These are phyloP conservation scores for Cyprinodon brontotheroides DNA, from an alignment of 2,113 vertebrate genomes.

Conservation along the genomic window DNA sequence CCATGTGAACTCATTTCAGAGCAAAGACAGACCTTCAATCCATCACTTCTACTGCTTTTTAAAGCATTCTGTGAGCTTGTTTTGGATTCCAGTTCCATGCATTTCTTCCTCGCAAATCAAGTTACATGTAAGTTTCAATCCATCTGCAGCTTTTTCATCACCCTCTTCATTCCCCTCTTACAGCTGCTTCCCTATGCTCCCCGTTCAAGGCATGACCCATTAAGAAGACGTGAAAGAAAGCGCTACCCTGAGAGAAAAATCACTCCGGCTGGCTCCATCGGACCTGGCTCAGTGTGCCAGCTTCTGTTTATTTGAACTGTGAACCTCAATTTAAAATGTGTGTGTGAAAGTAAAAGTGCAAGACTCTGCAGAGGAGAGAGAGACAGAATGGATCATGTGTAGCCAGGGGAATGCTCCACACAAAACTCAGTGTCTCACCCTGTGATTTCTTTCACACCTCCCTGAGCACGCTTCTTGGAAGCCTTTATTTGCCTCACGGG, in stretches of 20 bases:
- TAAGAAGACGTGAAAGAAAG: conserved; percentile 61
- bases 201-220: conserved; percentile 59
- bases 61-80: conserved; percentile 9
- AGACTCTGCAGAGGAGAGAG: conserved; percentile 15
- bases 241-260: conserved; percentile 57
- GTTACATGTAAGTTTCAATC: conserved; percentile 13
- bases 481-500: conserved; percentile 68
- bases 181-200: conserved; percentile 16
- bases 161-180: conserved; percentile 42
- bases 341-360: conserved; percentile 57
- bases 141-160: conserved; percentile 33
- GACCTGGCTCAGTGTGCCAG: conserved; percentile 35
- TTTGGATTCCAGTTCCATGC: conserved; percentile 16
- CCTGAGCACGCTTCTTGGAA: conserved; percentile 63
- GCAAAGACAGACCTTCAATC: conserved; percentile 30
- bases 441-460: conserved; percentile 69
- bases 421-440: conserved; percentile 65
- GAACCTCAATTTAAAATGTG: conserved; percentile 64
- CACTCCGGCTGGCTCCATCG: conserved; percentile 44
- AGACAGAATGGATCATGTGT: conserved; percentile 34
- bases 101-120: conserved; percentile 20
- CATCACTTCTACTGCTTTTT: conserved; percentile 22
- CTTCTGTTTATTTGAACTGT: conserved; percentile 80
- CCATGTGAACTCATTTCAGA: conserved; percentile 11
- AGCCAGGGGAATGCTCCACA: conserved; percentile 47